Percentiles rank a stretch among this genome's conserved stretches.
phyloP scores from a whole-genome alignment of 2,797 vertebrate species.

The Phrynocephalus vlangalii region DNA sequence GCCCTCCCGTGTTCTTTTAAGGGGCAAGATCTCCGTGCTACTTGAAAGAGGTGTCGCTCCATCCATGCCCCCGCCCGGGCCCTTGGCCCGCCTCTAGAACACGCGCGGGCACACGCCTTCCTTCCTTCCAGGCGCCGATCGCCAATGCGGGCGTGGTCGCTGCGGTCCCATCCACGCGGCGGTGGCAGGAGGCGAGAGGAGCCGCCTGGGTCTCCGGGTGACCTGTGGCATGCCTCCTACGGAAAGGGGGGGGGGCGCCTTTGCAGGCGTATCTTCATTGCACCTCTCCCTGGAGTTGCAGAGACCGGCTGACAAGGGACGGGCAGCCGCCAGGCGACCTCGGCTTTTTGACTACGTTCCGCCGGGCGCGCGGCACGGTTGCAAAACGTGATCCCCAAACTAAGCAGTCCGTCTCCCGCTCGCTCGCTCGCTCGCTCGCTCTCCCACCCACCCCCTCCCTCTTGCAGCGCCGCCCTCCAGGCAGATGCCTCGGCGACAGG shows the following conservation, averaged over 20 bases:
- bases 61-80: background rate
- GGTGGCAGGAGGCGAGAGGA: background rate
- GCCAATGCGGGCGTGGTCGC: constrained; percentile 16
- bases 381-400: background rate
- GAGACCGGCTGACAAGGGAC: background rate
- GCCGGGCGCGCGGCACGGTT: fast-evolving
- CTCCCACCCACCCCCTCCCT: background rate
- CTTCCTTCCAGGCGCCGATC: background rate
- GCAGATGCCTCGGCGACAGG: fast-evolving
- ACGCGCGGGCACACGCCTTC: background rate
- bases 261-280: too few species aligned
- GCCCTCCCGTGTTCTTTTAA: background rate
- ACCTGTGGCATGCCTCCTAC: background rate
- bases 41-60: background rate
- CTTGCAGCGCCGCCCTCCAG: background rate
- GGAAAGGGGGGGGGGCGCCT: too few species aligned
- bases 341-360: background rate
- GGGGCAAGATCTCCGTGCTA: background rate
- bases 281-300: too few species aligned
- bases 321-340: background rate
- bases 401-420: background rate
- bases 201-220: background rate
- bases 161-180: background rate
- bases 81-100: background rate
- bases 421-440: too few species aligned